Base-by-base conservation (phyloP, 1,140 invertebrate genomes). In the Agraylea sexmaculata region DNA sequence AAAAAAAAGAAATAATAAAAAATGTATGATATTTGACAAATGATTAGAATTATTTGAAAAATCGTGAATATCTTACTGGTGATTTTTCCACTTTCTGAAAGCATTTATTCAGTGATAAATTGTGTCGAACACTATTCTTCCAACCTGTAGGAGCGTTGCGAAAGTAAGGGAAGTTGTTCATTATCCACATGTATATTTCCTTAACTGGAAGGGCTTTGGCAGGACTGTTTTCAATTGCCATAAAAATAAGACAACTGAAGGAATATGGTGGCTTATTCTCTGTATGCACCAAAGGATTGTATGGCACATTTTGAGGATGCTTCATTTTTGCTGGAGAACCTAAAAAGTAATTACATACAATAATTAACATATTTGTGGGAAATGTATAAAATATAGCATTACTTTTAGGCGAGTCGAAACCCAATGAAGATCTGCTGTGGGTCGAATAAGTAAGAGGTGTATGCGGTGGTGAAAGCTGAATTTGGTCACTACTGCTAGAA, bases 181-280 rank as follows among this genome's bases (percentile, higher is more conserved):
- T 69, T 45, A 97, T 96, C 92, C 92, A 97, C n/a, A 88, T 80
- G 57, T 97, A 97, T 50, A 97, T 95, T 59, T 96, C 92, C 56
- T 93, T 93, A 0, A 96, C 91, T 2, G 90, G 89, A 38, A 94
- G 57, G 4, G 88, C 87, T 58, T 92, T 86, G 29, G 78, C 75
- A 3, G 80, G 74, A 0, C 87, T 90, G 47, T 89, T 86, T 61
- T 96, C 90, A 47, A 95, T 92, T 13, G 91, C 90, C 90, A 96
- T 94, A 66, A 95, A 95, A 52, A 96, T 96, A 22, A 96, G 74
- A 60, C 88, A 93, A 45, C 87, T 92, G 62, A 87, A 93, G 20
- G 90, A 94, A 62, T 91, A 93, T 17, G 90, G 90, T 25, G 91
- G 90, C 62, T 95, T 95, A 48, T 79, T 87, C 54, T 81, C 79